Evolutionary conservation across 2,888 invertebrate genomes (phyloP), one percentile per base, ranked within the genome.

Genomic region (Dyspetes luteomarginatus): DNA sequence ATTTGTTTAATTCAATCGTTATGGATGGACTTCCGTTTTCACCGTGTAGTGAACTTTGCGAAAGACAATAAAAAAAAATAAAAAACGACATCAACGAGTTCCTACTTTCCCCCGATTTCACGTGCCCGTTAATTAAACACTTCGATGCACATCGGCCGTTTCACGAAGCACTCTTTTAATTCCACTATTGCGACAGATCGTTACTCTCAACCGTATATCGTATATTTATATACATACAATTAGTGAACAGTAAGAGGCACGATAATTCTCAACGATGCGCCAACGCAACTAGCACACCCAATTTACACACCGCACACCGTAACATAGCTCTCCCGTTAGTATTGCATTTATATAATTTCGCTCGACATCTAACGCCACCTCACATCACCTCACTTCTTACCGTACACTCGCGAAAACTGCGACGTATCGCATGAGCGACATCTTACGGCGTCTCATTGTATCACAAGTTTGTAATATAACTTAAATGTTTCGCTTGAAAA

Each of bases 331-430:
- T 36, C 36, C 52, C 72, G 50, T 72, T 72, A 52, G 52, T 26
- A 41, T 17, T 26, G 72, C 50, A 72, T 62, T 72, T 60, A 62
- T n/a, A n/a, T 62, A 72, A 72, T 52, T 72, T 26, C 4, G 41
- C 52, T 50, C 52, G 9, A 72, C 36, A 52, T 7, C 24, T 72
- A 43, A 62, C 41, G 36, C 22, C 22, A 24, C 22, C 22, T 62
- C 15, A 15, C 26, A 26, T 30, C 26, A 41, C 41, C 4, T 3
- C 17, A 48, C 15, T 17, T 17, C 7, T 5, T 7, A 48, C 15
- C 17, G 17, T 17, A 48, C 1, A 5, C 15, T 2, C 17, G 7
- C 48, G 5, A 0, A 48, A 3, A 19, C 4, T 48, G 15, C 1
- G 17, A 36, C 4, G 48, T 17, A 48, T 17, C 45, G 4, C 45